Percentiles rank a stretch among this genome's conserved stretches.
phyloP scores from a whole-genome alignment of 2,113 vertebrate species.

The Heteronetta atricapilla region DNA sequence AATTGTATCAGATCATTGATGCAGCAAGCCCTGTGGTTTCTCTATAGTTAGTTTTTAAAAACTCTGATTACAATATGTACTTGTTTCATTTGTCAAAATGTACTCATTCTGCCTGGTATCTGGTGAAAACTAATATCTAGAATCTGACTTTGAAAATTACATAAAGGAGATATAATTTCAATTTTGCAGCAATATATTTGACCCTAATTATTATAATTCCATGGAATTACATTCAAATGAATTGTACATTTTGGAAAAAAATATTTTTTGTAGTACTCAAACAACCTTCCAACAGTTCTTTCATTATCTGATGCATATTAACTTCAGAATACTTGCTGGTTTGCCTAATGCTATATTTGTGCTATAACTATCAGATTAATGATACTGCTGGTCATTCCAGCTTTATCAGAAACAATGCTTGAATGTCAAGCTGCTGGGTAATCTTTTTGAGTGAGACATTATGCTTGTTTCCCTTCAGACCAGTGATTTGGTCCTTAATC shows the following conservation, averaged over 20 bases:
- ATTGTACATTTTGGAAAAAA: background rate
- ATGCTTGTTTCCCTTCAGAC: background rate
- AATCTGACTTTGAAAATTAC: constrained; percentile 2
- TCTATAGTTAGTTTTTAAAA: background rate
- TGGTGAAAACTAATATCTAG: background rate
- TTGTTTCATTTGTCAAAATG: constrained; percentile 2
- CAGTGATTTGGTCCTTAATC: background rate
- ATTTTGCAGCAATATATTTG: constrained; percentile 7
- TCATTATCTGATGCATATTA: background rate
- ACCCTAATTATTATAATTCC: constrained; percentile 19
- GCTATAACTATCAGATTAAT: background rate
- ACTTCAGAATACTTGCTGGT: background rate
- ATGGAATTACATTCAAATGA: background rate
- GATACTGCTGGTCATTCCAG: background rate
- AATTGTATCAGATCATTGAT: background rate
- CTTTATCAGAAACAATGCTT: background rate
- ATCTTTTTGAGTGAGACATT: background rate
- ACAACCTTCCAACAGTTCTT: background rate
- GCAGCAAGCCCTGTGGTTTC: background rate
- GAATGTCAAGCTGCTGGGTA: background rate
- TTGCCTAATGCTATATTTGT: background rate
- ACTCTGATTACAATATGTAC: background rate
- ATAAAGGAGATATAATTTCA: constrained; percentile 15
- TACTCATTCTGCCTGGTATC: background rate
- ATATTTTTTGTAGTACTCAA: background rate